Evolutionary conservation across 2,888 invertebrate genomes (phyloP).

Genomic region (Meloe dianella): DNA sequence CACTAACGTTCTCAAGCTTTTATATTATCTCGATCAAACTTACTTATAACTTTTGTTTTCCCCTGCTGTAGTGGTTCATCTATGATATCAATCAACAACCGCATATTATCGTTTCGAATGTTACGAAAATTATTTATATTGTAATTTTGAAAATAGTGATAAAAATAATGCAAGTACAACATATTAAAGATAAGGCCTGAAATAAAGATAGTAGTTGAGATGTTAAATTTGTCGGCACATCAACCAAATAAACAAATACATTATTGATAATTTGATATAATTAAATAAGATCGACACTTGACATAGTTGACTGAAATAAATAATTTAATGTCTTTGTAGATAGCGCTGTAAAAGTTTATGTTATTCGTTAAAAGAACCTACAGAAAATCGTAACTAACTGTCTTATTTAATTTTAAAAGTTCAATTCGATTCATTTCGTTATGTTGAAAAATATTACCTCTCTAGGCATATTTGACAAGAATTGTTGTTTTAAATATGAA

Average conservation of each 20-base stretch:
- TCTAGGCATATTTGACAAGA: constrained; percentile 24
- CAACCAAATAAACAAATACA: too few relatives aligned
- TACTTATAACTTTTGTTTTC: background rate
- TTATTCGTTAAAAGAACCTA: constrained; percentile 29
- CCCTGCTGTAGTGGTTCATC: background rate
- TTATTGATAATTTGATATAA: background rate
- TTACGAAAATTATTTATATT: too few relatives aligned
- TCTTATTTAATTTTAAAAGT: constrained; percentile 35
- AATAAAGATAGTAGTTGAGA: background rate
- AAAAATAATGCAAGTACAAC: background rate
- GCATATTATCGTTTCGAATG: too few relatives aligned
- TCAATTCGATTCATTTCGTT: constrained; percentile 28
- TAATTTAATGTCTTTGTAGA: background rate
- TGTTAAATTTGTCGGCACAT: too few relatives aligned
- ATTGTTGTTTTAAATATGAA: constrained; percentile 20
- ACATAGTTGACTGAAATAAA: background rate
- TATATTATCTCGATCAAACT: constrained; percentile 1
- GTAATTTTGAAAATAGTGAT: background rate
- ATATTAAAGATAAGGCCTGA: background rate
- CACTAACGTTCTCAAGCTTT: background rate
- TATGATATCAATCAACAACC: background rate
- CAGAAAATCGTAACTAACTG: constrained; percentile 28
- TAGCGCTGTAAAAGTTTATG: constrained; percentile 19
- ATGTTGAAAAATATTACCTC: constrained; percentile 25
- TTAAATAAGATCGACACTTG: background rate